Base-by-base conservation (phyloP, 2,888 invertebrate species). In the Barypeithes pellucidus region DNA sequence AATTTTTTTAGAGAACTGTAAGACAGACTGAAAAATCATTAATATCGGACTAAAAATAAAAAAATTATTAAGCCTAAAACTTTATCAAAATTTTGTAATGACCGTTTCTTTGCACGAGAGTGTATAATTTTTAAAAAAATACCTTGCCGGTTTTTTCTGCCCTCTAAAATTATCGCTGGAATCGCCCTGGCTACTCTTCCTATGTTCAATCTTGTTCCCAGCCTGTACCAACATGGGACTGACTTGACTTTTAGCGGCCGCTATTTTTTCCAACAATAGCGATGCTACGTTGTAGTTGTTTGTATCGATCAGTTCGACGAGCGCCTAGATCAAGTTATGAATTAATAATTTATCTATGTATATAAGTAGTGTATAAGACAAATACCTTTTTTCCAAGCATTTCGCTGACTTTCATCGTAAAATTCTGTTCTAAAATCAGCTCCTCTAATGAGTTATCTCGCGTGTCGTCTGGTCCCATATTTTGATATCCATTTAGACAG, bases 401-500 rank as follows among this genome's bases (percentile, higher is more conserved):
- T 61, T 90, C 90, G 0, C 89, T 86, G 12, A 92, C 88, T 73
- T 88, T 87, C 82, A 92, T 89, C 66, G 87, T 88, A 41, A 92
- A 85, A 3, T 88, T 88, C 81, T 91, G 89, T 70, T 93, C 92
- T 50, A 93, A 86, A 1, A 92, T 91, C 33, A 94, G 83, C 87
- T 90, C 90, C 85, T 94, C 94, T 75, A 94, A 88, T 79, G 90
- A 87, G 59, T 88, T 88, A 1, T 89, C 89, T 0, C 90, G 86
- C 80, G 90, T 89, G 0, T 87, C 85, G 80, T 90, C 89, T 4
- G 88, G 87, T 45, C 87, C 88, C 83, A 88, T 87, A 80, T 87
- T 88, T 83, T 90, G 87, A 82, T 88, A 90, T 11, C 90, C 91
- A 76, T 91, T 92, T n/a, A 95, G 86, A 52, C 92, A 91, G 84